Conservation (phyloP, 2,888 invertebrate species). For the Petrolisthes manimaculis region DNA sequence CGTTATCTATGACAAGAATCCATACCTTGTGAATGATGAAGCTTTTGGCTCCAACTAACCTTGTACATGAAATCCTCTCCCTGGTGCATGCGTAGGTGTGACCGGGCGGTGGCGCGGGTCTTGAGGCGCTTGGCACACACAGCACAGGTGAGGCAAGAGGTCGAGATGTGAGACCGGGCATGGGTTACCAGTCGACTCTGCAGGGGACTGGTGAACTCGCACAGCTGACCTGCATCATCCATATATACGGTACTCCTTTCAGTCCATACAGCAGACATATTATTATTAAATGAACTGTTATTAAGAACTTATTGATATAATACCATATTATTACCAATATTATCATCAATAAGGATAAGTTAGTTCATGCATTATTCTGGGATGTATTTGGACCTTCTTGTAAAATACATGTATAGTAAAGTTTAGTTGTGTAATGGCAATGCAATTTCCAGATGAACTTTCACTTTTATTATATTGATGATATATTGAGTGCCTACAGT, state of each 20-base stretch:
- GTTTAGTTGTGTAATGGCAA: not conserved
- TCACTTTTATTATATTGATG: not conserved
- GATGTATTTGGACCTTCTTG: not conserved
- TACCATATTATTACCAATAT: too few species aligned
- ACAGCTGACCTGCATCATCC: slow-evolving; percentile 37
- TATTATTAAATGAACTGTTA: too few species aligned
- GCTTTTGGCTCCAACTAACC: not conserved
- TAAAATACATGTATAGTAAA: too few species aligned
- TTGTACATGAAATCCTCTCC: slow-evolving; percentile 49
- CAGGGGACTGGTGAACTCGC: slow-evolving; percentile 35
- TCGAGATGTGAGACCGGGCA: slow-evolving; percentile 33
- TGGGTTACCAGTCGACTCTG: slow-evolving; percentile 42
- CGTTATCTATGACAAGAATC: too few species aligned
- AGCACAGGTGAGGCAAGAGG: slow-evolving; percentile 20
- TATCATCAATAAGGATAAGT: too few species aligned
- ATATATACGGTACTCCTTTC: too few species aligned
- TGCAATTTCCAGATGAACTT: not conserved
- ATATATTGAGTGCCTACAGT: not conserved
- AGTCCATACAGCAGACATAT: too few species aligned
- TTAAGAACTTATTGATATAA: too few species aligned
- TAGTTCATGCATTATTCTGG: not conserved
- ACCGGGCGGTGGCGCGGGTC: slow-evolving; percentile 40
- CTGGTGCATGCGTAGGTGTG: slow-evolving; percentile 38
- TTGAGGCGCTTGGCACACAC: slow-evolving; percentile 54
- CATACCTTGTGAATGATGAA: not conserved